phyloP scores from a whole-genome alignment of 2,797 vertebrate genomes.

The Chrysocyon brachyurus region DNA sequence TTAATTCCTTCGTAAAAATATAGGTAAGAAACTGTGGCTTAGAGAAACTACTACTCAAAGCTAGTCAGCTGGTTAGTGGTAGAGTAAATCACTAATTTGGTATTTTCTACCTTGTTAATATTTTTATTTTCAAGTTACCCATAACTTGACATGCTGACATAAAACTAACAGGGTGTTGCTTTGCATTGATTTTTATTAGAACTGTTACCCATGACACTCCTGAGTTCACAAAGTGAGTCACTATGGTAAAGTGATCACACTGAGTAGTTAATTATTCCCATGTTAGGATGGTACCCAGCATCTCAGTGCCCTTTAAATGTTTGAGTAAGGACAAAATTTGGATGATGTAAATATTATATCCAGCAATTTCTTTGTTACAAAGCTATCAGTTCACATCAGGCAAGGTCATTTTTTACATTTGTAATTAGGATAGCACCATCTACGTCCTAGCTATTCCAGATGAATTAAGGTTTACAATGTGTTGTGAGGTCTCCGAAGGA shows the following conservation, averaged over 20 bases:
- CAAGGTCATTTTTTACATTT: neutral
- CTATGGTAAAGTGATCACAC: neutral
- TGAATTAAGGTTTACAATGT: neutral
- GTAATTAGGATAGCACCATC: neutral
- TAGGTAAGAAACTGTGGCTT: neutral
- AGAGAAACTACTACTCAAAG: slow-evolving; percentile 34
- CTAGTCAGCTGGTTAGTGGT: neutral
- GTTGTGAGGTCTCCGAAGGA: neutral
- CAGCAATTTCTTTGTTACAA: neutral
- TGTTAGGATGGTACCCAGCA: neutral
- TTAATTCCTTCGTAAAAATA: slow-evolving; percentile 13
- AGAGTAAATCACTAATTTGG: neutral
- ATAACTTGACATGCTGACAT: neutral
- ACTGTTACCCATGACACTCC: neutral
- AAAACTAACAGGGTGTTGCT: slow-evolving; percentile 32
- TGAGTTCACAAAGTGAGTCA: neutral
- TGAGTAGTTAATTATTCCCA: neutral
- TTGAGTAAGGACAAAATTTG: slow-evolving; percentile 11
- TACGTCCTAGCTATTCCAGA: slow-evolving; percentile 1
- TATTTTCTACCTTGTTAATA: slow-evolving; percentile 19
- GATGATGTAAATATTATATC: neutral
- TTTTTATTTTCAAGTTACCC: slow-evolving; percentile 11
- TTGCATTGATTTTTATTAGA: slow-evolving; percentile 1
- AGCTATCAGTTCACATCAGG: slow-evolving; percentile 30
- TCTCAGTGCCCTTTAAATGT: slow-evolving; percentile 13